Conservation (phyloP, 2,797 vertebrate species). For the Psittacula derbiana region DNA sequence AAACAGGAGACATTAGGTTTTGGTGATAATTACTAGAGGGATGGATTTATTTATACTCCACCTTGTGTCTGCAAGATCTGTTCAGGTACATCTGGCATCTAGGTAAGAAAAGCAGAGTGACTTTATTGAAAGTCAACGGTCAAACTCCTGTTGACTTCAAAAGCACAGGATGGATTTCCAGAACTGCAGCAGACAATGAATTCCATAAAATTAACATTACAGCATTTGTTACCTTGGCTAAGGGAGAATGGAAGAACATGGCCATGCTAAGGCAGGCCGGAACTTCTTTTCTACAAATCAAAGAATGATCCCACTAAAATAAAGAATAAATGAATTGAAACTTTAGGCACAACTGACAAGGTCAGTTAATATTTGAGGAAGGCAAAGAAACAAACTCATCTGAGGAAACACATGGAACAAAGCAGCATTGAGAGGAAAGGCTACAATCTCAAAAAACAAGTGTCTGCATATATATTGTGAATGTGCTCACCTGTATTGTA, state of each 20-base stretch:
- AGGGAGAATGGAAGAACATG: background rate
- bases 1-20: background rate
- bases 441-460: background rate
- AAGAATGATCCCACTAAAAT: background rate
- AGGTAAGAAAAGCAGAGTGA: constrained; percentile 20
- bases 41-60: background rate
- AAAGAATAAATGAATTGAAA: background rate
- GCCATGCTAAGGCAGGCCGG: background rate
- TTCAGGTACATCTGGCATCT: constrained; percentile 5
- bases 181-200: background rate
- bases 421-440: background rate
- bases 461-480: background rate
- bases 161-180: background rate
- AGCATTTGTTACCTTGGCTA: background rate
- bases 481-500: background rate
- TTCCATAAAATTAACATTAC: background rate
- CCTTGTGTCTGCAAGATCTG: background rate
- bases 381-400: background rate
- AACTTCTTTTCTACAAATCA: background rate
- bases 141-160: constrained; percentile 13
- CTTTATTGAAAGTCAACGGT: background rate
- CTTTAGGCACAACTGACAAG: background rate
- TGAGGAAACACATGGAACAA: background rate
- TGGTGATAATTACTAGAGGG: background rate
- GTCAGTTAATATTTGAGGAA: background rate